Base-by-base conservation (phyloP, 2,113 vertebrate genomes). In the Crotalus viridis region DNA sequence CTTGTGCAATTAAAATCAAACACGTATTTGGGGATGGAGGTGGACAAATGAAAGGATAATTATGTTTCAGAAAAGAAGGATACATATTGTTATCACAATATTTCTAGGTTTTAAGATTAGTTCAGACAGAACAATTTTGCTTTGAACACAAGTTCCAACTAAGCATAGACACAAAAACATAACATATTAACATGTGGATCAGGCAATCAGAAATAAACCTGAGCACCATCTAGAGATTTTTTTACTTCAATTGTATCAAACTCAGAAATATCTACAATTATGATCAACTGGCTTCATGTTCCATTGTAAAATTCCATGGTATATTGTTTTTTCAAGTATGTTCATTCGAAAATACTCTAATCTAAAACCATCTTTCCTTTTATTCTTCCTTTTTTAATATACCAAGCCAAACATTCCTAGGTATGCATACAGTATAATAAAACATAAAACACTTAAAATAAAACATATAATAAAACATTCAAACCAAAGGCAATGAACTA, bases 1-100 rank as follows among this genome's bases (percentile, higher is more conserved):
- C 98, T 99, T 98, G 92, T 55, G 61, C 85, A 90, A 13, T 92
- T 81, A 13, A 93, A 46, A 51, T 28, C 89, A 94, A 91, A 26
- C 4, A 33, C 5, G 7, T 54, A 51, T 87, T 87, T 51, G 13
- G 52, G 1, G 12, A 2, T 54, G 22, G 61, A 46, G 17, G 26
- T 28, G 28, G 21, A 13, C 15, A 46, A 59, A 39, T 8, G 21
- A 33, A 51, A 52, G 12, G 24, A 51, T 86, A 81, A 81, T 81
- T 81, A 81, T 48, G 22, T 61, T 21, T 3, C 74, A 55, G 5
- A 91, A 86, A 56, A 2, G 51, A 0, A 85, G 56, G 4, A 81
- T 55, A 0, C 52, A 0, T 9, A 94, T 92, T 1, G 3, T 26
- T 93, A 10, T 54, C n/a, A 28, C 85, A 17, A 39, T 91, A 89